A percentile compares a stretch with the other conserved stretches of the same genome.
phyloP scores from a whole-genome alignment of 2,797 vertebrate species.

The Gorsachius magnificus region DNA sequence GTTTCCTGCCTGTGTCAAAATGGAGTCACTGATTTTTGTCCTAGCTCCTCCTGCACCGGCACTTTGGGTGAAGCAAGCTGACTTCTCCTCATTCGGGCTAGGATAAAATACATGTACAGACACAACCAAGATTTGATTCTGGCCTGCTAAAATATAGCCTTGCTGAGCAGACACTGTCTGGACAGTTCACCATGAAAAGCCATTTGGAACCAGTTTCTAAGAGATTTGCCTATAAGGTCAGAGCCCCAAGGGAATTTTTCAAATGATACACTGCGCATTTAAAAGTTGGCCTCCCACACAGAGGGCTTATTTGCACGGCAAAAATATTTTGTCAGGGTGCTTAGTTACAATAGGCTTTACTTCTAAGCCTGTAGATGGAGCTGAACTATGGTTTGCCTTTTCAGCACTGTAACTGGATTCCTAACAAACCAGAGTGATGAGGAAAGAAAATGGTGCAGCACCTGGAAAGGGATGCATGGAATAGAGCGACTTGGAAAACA shows the following conservation, averaged over 20 bases:
- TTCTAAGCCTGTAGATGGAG: conserved; percentile 1
- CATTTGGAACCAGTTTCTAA: background rate
- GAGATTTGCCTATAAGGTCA: background rate
- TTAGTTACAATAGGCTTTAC: background rate
- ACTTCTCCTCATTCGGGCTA: background rate
- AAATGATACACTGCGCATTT: background rate
- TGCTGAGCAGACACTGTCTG: background rate
- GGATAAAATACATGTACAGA: background rate
- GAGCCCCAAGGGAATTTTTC: conserved; percentile 25
- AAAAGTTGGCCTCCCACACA: conserved; percentile 13
- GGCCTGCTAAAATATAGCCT: background rate
- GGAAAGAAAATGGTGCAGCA: background rate
- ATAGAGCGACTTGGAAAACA: background rate
- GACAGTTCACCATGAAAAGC: background rate
- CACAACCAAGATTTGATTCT: background rate
- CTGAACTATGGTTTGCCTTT: background rate
- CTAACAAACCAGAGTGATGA: background rate
- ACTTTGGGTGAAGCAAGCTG: background rate
- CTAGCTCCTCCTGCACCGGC: background rate
- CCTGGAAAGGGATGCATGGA: background rate
- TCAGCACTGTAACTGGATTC: background rate
- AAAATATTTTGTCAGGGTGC: background rate
- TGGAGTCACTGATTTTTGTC: conserved; percentile 43
- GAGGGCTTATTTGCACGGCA: background rate
- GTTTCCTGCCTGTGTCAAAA: conserved; percentile 56